A percentile compares a stretch with the other conserved stretches of the same genome.
Evolutionary conservation across 2,888 invertebrate species (phyloP).

Genomic region (Apotomis turbidana): DNA sequence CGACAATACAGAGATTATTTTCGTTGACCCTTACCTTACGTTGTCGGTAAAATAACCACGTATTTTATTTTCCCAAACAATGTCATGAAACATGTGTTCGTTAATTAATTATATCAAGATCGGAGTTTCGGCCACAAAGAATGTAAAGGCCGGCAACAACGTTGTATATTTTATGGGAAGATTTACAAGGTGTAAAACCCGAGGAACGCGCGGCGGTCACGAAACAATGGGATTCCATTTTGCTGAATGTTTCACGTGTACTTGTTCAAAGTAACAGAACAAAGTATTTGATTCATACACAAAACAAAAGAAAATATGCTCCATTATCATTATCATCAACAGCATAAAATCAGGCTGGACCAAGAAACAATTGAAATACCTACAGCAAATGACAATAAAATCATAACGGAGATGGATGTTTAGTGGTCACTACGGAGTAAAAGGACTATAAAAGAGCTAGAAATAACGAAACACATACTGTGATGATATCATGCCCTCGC

Average conservation of each 20-base stretch:
- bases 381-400: no score
- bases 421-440: no score
- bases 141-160: conserved; percentile 61
- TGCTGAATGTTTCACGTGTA: conserved; percentile 28
- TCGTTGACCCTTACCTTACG: no score
- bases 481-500: no score
- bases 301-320: background rate
- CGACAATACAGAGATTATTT: no score
- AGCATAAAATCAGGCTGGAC: no score
- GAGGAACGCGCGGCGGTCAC: conserved; percentile 64
- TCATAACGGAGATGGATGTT: no score
- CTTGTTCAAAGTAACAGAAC: conserved; percentile 10
- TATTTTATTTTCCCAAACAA: conserved; percentile 2
- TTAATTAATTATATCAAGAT: conserved; percentile 54
- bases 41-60: background rate
- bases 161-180: conserved; percentile 75
- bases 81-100: conserved; percentile 43
- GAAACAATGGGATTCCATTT: conserved; percentile 56
- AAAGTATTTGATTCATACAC: background rate
- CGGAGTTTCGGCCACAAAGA: conserved; percentile 53
- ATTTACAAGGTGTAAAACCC: conserved; percentile 78
- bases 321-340: background rate
- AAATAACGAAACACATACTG: no score
- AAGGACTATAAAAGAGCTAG: no score
- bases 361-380: no score